phyloP scores from a whole-genome alignment of 2,113 vertebrate species.

The Aramus guarauna region DNA sequence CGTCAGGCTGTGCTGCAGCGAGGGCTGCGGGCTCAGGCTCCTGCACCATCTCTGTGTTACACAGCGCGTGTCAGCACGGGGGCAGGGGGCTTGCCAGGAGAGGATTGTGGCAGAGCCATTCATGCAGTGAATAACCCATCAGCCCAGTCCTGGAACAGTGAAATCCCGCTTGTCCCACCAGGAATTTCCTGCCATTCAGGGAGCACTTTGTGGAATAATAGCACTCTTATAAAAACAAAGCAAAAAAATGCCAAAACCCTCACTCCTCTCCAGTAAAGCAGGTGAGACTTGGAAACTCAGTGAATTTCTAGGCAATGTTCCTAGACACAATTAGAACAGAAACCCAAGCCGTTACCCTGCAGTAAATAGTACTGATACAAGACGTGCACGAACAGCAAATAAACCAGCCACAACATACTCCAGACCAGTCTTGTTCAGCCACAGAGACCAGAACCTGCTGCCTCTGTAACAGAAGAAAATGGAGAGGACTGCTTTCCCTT shows the following conservation, averaged over 20 bases:
- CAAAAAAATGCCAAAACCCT: neutral
- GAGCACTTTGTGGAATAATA: neutral
- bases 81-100: neutral
- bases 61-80: rapidly evolving
- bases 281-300: neutral
- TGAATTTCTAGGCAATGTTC: neutral
- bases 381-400: neutral
- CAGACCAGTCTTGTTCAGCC: neutral
- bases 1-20: neutral
- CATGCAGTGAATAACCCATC: neutral
- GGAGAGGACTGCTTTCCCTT: neutral
- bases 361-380: neutral
- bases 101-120: neutral
- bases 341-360: neutral
- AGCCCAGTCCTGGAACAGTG: neutral
- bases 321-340: neutral
- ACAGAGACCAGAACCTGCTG: neutral
- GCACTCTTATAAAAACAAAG: neutral
- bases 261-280: neutral
- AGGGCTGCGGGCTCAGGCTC: neutral
- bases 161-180: neutral
- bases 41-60: neutral
- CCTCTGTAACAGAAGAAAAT: neutral
- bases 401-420: neutral
- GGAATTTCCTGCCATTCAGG: neutral